These are phyloP conservation scores for Brachypterus glaber DNA, from an alignment of 2,888 invertebrate genomes.

Conservation along the genomic window DNA sequence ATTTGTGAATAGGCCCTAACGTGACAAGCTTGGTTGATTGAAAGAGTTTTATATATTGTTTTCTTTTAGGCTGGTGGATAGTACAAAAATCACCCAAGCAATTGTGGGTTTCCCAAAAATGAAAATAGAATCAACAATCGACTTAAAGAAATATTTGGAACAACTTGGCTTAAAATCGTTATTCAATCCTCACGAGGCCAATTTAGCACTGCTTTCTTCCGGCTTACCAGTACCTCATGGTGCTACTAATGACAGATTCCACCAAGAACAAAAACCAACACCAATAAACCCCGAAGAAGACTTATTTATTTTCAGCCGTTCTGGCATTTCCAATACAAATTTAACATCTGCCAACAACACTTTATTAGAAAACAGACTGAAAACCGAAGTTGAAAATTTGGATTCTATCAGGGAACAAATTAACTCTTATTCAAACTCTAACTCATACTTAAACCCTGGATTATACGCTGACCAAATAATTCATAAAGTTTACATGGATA, in stretches of 20 bases:
- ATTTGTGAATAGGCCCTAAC: no score
- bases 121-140: conserved; percentile 52
- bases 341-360: not conserved
- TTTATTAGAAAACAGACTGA: conserved; percentile 3
- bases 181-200: conserved; percentile 52
- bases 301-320: conserved; percentile 27
- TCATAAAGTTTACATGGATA: conserved; percentile 56
- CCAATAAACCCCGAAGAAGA: conserved; percentile 16
- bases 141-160: conserved; percentile 47
- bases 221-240: conserved; percentile 25
- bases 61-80: conserved; percentile 43
- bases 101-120: conserved; percentile 61
- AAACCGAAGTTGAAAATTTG: conserved; percentile 23
- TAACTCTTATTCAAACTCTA: conserved; percentile 31
- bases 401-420: conserved; percentile 29
- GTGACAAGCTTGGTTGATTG: no score
- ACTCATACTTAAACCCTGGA: conserved; percentile 53
- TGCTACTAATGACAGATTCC: conserved; percentile 4
- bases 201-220: conserved; percentile 56
- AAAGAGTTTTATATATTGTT: no score
- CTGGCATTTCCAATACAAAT: conserved; percentile 13
- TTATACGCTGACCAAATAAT: conserved; percentile 53
- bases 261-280: conserved; percentile 2
- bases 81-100: conserved; percentile 42
- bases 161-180: conserved; percentile 52